These are phyloP conservation scores for Phoebastria nigripes DNA, from an alignment of 2,797 vertebrate species.

Conservation along the genomic window DNA sequence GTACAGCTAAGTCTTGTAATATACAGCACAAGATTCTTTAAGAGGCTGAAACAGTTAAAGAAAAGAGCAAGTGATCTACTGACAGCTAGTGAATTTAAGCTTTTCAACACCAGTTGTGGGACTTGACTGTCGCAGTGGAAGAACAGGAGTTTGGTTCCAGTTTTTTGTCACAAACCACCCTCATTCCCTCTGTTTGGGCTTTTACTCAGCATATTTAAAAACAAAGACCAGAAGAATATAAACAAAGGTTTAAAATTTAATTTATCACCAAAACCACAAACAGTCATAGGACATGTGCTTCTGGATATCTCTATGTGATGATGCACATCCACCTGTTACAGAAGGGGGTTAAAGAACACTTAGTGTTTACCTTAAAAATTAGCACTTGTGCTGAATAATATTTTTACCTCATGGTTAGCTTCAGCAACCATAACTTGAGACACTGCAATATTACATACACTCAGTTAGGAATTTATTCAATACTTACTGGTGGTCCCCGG, in stretches of 20 bases:
- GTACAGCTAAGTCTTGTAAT: background rate
- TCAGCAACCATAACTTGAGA: background rate
- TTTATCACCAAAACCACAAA: background rate
- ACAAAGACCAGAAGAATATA: background rate
- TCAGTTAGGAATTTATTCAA: background rate
- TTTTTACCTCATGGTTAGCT: background rate
- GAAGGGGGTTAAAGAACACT: background rate
- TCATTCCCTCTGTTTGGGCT: background rate
- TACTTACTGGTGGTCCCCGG: constrained; percentile 87
- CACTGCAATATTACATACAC: background rate
- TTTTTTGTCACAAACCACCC: background rate
- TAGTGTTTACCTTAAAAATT: background rate
- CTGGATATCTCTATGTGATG: background rate
- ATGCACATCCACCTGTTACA: background rate
- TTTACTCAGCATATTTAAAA: background rate
- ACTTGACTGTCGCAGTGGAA: background rate
- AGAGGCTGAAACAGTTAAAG: background rate
- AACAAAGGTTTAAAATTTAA: background rate
- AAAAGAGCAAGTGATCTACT: background rate
- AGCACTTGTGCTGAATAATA: background rate
- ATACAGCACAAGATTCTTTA: background rate
- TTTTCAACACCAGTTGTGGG: background rate
- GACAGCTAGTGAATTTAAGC: background rate
- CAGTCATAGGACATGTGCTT: background rate
- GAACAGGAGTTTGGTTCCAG: background rate